Evolutionary conservation across 2,113 vertebrate species (phyloP), one percentile per base, ranked within the genome.

Genomic region (Leucoraja erinaceus): DNA sequence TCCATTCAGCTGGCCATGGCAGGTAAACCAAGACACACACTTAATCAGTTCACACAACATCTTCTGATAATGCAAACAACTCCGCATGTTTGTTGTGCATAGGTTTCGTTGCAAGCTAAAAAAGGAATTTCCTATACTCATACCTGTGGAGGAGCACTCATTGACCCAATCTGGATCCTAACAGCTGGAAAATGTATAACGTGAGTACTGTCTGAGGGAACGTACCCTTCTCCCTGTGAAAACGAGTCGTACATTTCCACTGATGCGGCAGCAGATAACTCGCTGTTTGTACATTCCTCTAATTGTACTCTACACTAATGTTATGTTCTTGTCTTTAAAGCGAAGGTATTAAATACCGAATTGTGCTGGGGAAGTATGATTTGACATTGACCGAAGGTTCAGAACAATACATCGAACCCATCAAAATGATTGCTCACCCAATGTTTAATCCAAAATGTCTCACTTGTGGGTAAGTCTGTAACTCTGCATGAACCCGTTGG

Each of bases 361-460:
- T 91, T 38, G 90, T 91, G 14, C 38, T 91, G 90, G 90, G 90
- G 25, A 91, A 91, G 47, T 91, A 91, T 28, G 90, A 91, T 63
- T 54, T 91, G 90, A 54, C 90, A 5, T 54, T 91, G 20, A 91
- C 90, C 6, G 90, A 91, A 72, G 90, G 90, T 22, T 72, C 90
- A 2, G 90, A 91, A 74, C 90, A 91, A 54, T 91, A 70, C 22
- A 91, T 91, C 25, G 90, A 91, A 28, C 90, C 90, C 4, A 11
- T 54, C 66, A 91, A 91, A 74, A 74, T 91, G 66, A 91, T 91
- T 54, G 22, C 68, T 91, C 90, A 91, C 68, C 90, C 90, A 5
- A 91, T 91, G 90, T 91, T 91, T 72, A 91, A 91, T 91, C 90
- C 90, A 31, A 91, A 91, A 91, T 91, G 90, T 91, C 25, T 91